These are phyloP conservation scores for Papilio xuthus DNA, from an alignment of 1,140 invertebrate species.

Conservation along the genomic window DNA sequence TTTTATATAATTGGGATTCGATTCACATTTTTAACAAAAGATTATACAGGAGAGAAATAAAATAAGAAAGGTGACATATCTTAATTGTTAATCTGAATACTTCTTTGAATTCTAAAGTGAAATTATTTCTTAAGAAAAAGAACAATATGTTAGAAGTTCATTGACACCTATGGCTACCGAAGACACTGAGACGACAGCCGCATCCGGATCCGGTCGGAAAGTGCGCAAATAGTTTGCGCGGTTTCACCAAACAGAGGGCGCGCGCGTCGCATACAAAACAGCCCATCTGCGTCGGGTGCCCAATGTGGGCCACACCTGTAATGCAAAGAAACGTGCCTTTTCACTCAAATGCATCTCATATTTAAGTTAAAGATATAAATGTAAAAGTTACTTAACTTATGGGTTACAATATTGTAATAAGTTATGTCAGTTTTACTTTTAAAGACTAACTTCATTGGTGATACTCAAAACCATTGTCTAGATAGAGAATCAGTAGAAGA, in stretches of 20 bases:
- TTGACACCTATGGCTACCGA: constrained; percentile 38
- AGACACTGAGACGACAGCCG: constrained; percentile 44
- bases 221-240: constrained; percentile 55
- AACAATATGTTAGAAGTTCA: constrained; percentile 39
- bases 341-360: background rate
- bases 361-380: background rate
- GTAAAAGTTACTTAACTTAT: background rate
- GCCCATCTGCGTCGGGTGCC: constrained; percentile 24
- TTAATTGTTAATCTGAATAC: too few relatives aligned
- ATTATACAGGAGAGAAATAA: too few relatives aligned
- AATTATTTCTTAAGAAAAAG: background rate
- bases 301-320: constrained; percentile 36
- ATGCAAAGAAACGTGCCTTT: background rate
- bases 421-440: too few relatives aligned
- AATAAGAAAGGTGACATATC: too few relatives aligned
- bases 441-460: too few relatives aligned
- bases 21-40: background rate
- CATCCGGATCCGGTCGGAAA: constrained; percentile 66
- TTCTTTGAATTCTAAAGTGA: background rate
- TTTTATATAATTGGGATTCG: background rate
- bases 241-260: constrained; percentile 58
- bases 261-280: constrained; percentile 54
- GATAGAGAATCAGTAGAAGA: background rate
- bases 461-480: background rate
- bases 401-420: background rate